These are phyloP conservation scores for Buphagus erythrorhynchus DNA, from an alignment of 2,797 vertebrate genomes.

Conservation along the genomic window DNA sequence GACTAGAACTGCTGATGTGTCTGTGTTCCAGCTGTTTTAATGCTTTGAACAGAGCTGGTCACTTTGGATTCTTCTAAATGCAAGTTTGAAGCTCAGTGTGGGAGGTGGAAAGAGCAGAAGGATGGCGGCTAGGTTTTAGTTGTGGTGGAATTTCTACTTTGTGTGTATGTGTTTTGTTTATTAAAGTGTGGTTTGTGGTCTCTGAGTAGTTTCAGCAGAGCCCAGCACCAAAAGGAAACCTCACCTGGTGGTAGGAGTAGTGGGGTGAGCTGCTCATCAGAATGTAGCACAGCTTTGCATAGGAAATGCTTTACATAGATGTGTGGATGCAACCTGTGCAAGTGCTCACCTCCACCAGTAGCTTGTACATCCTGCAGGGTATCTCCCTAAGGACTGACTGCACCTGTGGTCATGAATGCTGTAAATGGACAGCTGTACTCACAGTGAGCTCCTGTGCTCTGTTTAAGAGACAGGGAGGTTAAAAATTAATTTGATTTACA, in stretches of 20 bases:
- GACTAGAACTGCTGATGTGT: background rate
- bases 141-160: conserved; percentile 2
- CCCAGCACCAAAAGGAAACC: background rate
- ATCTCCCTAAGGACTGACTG: background rate
- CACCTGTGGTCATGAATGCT: background rate
- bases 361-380: background rate
- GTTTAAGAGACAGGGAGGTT: background rate
- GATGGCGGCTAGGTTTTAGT: background rate
- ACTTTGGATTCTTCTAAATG: background rate
- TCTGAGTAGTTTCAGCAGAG: conserved; percentile 10
- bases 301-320: background rate
- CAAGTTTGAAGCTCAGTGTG: background rate
- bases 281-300: background rate
- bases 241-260: background rate
- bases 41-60: background rate
- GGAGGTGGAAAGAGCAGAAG: background rate
- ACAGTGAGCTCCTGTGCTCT: background rate
- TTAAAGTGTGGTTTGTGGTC: background rate
- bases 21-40: background rate
- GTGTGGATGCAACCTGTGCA: background rate
- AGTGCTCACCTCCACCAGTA: background rate
- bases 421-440: background rate
- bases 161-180: background rate
- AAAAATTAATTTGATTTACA: background rate
- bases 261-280: background rate